phyloP scores from a whole-genome alignment of 2,888 invertebrate species.

The Leptura quadrifasciata region DNA sequence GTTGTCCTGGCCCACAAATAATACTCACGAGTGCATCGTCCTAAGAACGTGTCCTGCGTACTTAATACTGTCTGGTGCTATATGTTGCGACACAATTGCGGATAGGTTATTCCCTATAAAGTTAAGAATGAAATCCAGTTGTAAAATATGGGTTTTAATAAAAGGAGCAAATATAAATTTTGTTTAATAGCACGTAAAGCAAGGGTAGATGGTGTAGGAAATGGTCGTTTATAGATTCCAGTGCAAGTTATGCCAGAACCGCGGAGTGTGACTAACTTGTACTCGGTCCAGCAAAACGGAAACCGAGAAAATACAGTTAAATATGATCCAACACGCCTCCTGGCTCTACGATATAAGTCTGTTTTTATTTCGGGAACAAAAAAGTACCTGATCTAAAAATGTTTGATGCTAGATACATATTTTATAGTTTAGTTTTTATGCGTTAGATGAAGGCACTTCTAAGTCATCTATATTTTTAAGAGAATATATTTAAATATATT shows the following conservation, averaged over 20 bases:
- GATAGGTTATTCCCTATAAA: conserved; percentile 52
- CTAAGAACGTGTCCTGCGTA: not conserved
- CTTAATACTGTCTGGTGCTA: not conserved
- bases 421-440: no score
- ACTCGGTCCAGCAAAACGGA: not conserved
- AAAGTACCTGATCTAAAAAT: not conserved
- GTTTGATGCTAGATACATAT: not conserved
- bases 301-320: conserved; percentile 31
- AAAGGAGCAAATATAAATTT: conserved; percentile 62
- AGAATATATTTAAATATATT: no score
- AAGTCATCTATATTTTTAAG: no score
- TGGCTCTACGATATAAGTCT: not conserved
- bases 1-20: no score
- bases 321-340: conserved; percentile 23
- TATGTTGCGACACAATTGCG: not conserved
- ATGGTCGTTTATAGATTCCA: conserved; percentile 61
- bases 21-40: no score
- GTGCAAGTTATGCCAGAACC: conserved; percentile 34
- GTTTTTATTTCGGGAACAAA: not conserved
- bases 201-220: conserved; percentile 59
- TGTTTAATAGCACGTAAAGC: conserved; percentile 59
- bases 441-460: no score
- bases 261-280: conserved; percentile 22
- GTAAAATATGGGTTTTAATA: conserved; percentile 64
- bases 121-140: conserved; percentile 54